These are phyloP conservation scores for Brachionus koreanus DNA, from an alignment of 1,140 invertebrate species.

Conservation along the genomic window DNA sequence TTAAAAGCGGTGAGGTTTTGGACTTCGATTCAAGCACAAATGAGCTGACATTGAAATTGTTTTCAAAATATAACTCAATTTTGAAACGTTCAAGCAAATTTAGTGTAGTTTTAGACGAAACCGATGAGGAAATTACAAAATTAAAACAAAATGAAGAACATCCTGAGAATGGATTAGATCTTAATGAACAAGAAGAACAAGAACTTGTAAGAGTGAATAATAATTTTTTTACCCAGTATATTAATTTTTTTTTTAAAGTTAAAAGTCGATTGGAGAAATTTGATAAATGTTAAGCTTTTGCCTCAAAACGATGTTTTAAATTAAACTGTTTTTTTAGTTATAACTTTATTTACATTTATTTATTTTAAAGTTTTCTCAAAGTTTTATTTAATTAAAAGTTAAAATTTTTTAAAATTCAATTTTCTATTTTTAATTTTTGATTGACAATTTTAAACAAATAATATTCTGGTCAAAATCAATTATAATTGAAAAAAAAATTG, in stretches of 20 bases:
- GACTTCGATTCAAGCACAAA: background rate
- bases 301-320: background rate
- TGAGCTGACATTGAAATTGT: slow-evolving; percentile 31
- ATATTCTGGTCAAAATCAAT: too few relatives aligned
- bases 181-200: background rate
- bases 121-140: slow-evolving; percentile 31
- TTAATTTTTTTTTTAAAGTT: background rate
- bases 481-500: too few relatives aligned
- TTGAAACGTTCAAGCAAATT: slow-evolving; percentile 38
- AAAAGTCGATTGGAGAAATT: slow-evolving; percentile 38
- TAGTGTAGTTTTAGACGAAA: slow-evolving; percentile 39
- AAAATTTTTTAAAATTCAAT: background rate
- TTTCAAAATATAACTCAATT: slow-evolving; percentile 3
- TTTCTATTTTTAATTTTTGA: too few relatives aligned
- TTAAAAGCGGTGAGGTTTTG: slow-evolving; percentile 9
- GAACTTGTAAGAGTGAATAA: background rate
- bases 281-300: slow-evolving; percentile 26
- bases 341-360: slow-evolving; percentile 13
- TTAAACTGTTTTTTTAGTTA: background rate
- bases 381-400: background rate
- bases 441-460: too few relatives aligned
- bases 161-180: background rate
- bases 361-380: background rate
- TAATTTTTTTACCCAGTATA: background rate
- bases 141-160: slow-evolving; percentile 11